These are phyloP conservation scores for Coelopa frigida DNA, from an alignment of 1,140 invertebrate species.

Conservation along the genomic window DNA sequence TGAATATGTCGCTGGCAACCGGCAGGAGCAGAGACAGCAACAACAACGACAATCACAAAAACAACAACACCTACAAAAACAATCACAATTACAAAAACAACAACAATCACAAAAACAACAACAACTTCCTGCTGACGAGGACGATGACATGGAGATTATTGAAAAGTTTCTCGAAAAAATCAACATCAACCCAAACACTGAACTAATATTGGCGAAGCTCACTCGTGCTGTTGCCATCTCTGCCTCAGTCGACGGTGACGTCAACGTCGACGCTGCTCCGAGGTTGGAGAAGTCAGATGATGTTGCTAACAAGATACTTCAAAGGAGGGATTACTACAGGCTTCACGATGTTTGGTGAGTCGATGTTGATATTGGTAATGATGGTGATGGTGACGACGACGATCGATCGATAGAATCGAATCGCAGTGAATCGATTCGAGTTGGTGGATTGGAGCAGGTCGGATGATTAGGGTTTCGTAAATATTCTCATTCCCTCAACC, in stretches of 20 bases:
- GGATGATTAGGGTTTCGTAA: too few species aligned
- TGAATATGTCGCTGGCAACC: neutral
- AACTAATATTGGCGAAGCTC: conserved; percentile 37
- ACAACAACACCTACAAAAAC: neutral
- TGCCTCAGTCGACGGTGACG: neutral
- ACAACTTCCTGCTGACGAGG: conserved; percentile 10
- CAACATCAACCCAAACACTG: conserved; percentile 42
- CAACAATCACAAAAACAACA: neutral
- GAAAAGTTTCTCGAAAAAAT: conserved; percentile 38
- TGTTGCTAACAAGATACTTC: conserved; percentile 13
- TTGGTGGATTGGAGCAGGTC: too few species aligned
- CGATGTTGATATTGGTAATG: too few species aligned
- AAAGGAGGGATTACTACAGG: conserved; percentile 24
- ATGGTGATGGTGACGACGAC: too few species aligned
- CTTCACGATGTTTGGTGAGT: conserved; percentile 39
- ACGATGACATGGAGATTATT: conserved; percentile 25
- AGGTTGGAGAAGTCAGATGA: neutral
- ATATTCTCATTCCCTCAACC: too few species aligned
- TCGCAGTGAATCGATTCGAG: too few species aligned
- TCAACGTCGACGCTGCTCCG: neutral
- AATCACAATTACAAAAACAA: conserved; percentile 1
- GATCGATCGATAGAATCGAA: too few species aligned
- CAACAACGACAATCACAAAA: conserved; percentile 1
- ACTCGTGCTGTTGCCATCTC: conserved; percentile 8
- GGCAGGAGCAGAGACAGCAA: neutral